Conservation (phyloP, 2,113 vertebrate species). For the Ptychochromis oligacanthus region DNA sequence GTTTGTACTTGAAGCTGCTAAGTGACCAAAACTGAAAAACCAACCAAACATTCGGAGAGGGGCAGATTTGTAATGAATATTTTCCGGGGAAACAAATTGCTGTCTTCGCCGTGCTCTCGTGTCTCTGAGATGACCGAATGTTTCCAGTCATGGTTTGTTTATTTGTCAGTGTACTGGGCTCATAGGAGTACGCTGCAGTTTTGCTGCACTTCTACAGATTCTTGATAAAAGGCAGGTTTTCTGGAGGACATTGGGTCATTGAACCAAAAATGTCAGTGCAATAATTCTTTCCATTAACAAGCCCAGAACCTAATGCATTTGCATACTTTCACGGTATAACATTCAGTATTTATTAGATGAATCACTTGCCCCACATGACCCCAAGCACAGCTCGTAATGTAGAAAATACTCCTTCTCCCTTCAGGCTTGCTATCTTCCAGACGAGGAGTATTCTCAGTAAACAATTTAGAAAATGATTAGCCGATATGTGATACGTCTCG, state of each 20-base stretch:
- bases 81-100: slow-evolving; percentile 7
- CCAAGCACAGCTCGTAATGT: background rate
- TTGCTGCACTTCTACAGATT: slow-evolving; percentile 17
- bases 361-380: slow-evolving; percentile 36
- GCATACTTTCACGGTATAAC: background rate
- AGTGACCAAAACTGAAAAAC: background rate
- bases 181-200: background rate
- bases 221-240: slow-evolving; percentile 42
- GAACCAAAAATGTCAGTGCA: slow-evolving; percentile 35
- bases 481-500: slow-evolving; percentile 58
- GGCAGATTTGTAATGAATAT: slow-evolving; percentile 15
- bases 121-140: slow-evolving; percentile 30
- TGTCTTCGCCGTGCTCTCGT: background rate
- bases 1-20: background rate
- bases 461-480: slow-evolving; percentile 71
- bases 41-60: slow-evolving; percentile 6
- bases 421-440: slow-evolving; percentile 26
- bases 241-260: slow-evolving; percentile 5
- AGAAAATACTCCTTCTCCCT: slow-evolving; percentile 12
- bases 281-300: slow-evolving; percentile 49
- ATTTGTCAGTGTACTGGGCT: slow-evolving; percentile 46
- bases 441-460: slow-evolving; percentile 59
- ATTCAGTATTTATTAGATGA: background rate
- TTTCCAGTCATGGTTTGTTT: slow-evolving; percentile 67
- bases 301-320: background rate